Percentiles rank a stretch among this genome's conserved stretches.
phyloP scores from a whole-genome alignment of 2,888 invertebrate genomes.

The Ectropis crepuscularia region DNA sequence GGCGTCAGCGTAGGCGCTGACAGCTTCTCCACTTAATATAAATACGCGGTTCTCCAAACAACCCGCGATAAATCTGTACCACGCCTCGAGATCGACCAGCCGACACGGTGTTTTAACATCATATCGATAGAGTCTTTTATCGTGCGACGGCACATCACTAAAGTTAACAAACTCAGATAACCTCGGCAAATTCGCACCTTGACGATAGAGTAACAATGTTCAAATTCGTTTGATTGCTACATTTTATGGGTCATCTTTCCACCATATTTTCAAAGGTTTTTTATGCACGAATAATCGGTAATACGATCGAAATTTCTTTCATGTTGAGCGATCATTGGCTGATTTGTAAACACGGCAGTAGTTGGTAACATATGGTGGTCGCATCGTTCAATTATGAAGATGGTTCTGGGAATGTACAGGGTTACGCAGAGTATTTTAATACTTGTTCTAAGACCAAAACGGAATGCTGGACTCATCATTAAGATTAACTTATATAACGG shows the following conservation, averaged over 20 bases:
- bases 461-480: too few species aligned
- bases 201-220: conserved; percentile 48
- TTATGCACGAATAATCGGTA: conserved; percentile 53
- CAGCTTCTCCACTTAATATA: conserved; percentile 83
- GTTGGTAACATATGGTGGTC: conserved; percentile 42
- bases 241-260: conserved; percentile 52
- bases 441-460: too few species aligned
- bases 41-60: conserved; percentile 79
- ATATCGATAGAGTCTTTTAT: conserved; percentile 72
- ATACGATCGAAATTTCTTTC: conserved; percentile 51
- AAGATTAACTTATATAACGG: too few species aligned
- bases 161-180: conserved; percentile 46
- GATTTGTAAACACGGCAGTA: conserved; percentile 42
- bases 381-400: conserved; percentile 43
- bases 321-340: conserved; percentile 45
- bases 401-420: background rate
- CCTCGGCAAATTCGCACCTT: conserved; percentile 46
- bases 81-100: conserved; percentile 58
- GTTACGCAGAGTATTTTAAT: too few species aligned
- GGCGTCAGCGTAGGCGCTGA: conserved; percentile 81
- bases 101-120: conserved; percentile 69
- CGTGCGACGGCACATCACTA: conserved; percentile 53
- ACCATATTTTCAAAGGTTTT: conserved; percentile 53
- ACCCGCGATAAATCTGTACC: conserved; percentile 75
- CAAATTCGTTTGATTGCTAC: conserved; percentile 45